phyloP scores from a whole-genome alignment of 2,113 vertebrate species.

The Petrocephalus microphthalmus region DNA sequence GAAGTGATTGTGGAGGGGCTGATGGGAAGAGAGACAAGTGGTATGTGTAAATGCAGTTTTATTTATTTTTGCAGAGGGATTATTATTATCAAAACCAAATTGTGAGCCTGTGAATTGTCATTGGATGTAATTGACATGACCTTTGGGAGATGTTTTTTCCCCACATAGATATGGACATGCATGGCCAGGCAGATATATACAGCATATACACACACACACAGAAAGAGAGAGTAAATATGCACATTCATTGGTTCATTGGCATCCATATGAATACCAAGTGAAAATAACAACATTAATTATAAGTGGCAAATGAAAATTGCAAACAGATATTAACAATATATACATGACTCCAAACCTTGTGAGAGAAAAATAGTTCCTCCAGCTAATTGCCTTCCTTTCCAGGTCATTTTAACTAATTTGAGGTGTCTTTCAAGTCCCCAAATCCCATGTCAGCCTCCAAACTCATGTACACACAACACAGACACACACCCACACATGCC shows the following conservation, averaged over 20 bases:
- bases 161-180: background rate
- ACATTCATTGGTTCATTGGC: background rate
- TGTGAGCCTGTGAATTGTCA: background rate
- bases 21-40: background rate
- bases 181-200: background rate
- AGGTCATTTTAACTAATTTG: background rate
- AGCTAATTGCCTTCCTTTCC: background rate
- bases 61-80: background rate
- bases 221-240: background rate
- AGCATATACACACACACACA: background rate
- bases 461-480: background rate
- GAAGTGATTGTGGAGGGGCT: constrained; percentile 25
- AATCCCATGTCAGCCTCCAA: background rate
- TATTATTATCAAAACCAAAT: background rate
- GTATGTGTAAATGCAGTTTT: background rate
- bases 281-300: background rate
- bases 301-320: background rate
- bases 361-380: background rate
- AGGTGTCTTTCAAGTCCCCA: background rate
- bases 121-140: background rate
- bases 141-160: background rate
- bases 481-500: background rate
- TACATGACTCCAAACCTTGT: background rate
- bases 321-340: background rate
- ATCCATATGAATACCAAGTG: background rate